phyloP scores from a whole-genome alignment of 2,888 invertebrate species.

The Heliconius ethilla region DNA sequence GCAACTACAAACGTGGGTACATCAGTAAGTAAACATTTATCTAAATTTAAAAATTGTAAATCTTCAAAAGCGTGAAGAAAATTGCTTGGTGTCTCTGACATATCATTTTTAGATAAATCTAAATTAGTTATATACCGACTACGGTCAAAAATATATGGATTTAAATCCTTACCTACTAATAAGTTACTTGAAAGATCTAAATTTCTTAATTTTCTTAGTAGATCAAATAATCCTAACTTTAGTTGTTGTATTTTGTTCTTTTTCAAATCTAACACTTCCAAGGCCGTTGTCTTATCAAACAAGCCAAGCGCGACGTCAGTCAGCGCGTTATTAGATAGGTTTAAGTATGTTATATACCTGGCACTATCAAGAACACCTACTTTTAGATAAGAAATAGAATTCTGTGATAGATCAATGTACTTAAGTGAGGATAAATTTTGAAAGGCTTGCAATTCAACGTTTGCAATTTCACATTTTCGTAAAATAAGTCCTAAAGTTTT shows the following conservation, averaged over 20 bases:
- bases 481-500: conserved; percentile 51
- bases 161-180: conserved; percentile 54
- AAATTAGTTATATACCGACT: conserved; percentile 52
- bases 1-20: conserved; percentile 60
- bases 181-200: conserved; percentile 61
- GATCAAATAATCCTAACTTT: conserved; percentile 58
- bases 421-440: conserved; percentile 52
- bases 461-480: conserved; percentile 52
- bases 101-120: conserved; percentile 63
- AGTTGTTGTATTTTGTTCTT: conserved; percentile 54
- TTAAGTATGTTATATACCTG: conserved; percentile 52
- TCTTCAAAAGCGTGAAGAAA: conserved; percentile 53
- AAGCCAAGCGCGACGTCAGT: conserved; percentile 57
- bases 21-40: conserved; percentile 56
- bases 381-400: conserved; percentile 56
- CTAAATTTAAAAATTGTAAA: conserved; percentile 57
- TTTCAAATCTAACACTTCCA: conserved; percentile 59
- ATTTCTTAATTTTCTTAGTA: conserved; percentile 53
- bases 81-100: conserved; percentile 54
- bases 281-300: conserved; percentile 58
- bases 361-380: conserved; percentile 59
- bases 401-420: conserved; percentile 60
- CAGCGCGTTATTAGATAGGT: conserved; percentile 59
- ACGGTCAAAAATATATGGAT: conserved; percentile 54
- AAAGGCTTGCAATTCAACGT: conserved; percentile 57